Evolutionary conservation across 2,888 invertebrate genomes (phyloP).

Genomic region (Parnassius smintheus): DNA sequence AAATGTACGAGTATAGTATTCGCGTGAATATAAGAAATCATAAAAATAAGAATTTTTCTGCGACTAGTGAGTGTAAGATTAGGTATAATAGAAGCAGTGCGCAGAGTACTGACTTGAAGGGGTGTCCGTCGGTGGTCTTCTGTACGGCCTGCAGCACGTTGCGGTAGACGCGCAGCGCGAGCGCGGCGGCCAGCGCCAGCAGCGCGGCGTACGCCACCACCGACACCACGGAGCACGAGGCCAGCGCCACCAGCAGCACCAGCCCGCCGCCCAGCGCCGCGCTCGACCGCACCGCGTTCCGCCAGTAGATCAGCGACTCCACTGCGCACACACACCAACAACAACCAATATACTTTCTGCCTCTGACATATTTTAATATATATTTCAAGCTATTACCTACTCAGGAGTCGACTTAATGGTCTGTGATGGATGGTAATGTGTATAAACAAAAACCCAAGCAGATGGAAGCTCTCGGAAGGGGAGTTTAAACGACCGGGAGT

Average conservation of each 20-base stretch:
- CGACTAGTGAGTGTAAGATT: too few relatives aligned
- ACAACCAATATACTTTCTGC: background rate
- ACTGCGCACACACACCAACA: slow-evolving; percentile 81
- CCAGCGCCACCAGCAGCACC: slow-evolving; percentile 94
- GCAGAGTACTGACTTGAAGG: slow-evolving; percentile 92
- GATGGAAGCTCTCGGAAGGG: too few relatives aligned
- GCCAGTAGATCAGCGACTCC: slow-evolving; percentile 98
- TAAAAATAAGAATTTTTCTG: too few relatives aligned
- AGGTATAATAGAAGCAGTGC: too few relatives aligned
- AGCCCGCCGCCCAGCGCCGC: slow-evolving; percentile 95
- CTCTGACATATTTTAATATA: too few relatives aligned
- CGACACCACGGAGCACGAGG: slow-evolving; percentile 96
- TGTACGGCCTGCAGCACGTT: slow-evolving; percentile 96
- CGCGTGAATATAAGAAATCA: too few relatives aligned
- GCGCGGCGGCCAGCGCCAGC: slow-evolving; percentile 90
- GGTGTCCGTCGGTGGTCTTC: slow-evolving; percentile 97
- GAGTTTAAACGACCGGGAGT: too few relatives aligned
- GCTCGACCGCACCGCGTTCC: slow-evolving; percentile 96
- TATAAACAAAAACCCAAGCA: too few relatives aligned
- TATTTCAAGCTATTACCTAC: too few relatives aligned
- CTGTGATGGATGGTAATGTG: too few relatives aligned
- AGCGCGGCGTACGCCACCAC: slow-evolving; percentile 96
- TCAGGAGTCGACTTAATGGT: too few relatives aligned
- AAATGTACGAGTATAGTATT: too few relatives aligned
- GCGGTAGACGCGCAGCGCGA: slow-evolving; percentile 98